phyloP scores from a whole-genome alignment of 2,888 invertebrate genomes.

The Lamellibrachia columna region DNA sequence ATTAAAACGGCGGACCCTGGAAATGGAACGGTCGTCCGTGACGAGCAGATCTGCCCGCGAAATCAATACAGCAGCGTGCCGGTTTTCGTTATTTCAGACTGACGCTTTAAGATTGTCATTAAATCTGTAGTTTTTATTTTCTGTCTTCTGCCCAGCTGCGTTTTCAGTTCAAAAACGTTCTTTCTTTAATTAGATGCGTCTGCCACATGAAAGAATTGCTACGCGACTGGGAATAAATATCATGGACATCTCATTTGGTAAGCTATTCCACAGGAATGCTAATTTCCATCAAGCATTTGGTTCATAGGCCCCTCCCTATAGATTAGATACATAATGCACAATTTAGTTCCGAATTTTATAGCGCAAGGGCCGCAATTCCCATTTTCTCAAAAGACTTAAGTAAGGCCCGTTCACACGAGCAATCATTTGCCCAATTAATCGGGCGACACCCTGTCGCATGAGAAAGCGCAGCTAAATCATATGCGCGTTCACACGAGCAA shows the following conservation, averaged over 20 bases:
- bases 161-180: not conserved
- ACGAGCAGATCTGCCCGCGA: not conserved
- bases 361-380: not conserved
- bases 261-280: not conserved
- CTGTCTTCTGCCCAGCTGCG: not conserved
- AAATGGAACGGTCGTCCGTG: not conserved
- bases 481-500: too few relatives aligned
- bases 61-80: not conserved
- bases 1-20: conserved; percentile 12
- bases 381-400: too few relatives aligned
- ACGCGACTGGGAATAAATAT: not conserved
- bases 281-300: not conserved
- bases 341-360: not conserved
- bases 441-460: too few relatives aligned
- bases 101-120: not conserved
- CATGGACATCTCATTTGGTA: not conserved
- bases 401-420: too few relatives aligned
- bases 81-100: not conserved
- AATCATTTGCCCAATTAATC: too few relatives aligned
- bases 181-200: too few relatives aligned
- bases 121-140: not conserved
- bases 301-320: not conserved
- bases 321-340: not conserved
- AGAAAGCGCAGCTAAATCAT: too few relatives aligned
- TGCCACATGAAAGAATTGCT: not conserved